Conservation (phyloP, 2,888 invertebrate genomes). For the Cylloceria caligata region DNA sequence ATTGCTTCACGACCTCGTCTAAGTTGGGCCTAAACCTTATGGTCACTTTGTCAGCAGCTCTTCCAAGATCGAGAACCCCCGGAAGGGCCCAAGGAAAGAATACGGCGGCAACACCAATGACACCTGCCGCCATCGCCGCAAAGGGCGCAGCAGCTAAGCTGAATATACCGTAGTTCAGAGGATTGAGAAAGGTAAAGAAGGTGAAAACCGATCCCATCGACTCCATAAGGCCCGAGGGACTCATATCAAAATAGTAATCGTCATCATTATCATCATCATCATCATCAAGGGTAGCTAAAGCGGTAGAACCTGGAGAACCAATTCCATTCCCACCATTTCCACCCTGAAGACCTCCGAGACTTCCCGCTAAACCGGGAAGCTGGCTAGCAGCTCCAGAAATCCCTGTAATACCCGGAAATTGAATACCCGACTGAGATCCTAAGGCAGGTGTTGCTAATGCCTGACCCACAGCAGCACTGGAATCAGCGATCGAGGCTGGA, state of each 20-base stretch:
- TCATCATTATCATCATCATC: constrained; percentile 83
- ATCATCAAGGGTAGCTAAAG: constrained; percentile 55
- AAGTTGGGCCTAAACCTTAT: constrained; percentile 73
- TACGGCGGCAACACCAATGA: constrained; percentile 87
- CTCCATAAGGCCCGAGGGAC: constrained; percentile 84
- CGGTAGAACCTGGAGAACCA: constrained; percentile 56
- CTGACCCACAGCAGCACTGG: constrained; percentile 57
- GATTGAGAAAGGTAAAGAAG: constrained; percentile 87
- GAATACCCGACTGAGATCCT: constrained; percentile 46
- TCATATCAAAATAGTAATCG: constrained; percentile 85
- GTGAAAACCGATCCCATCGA: constrained; percentile 86
- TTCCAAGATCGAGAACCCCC: constrained; percentile 81
- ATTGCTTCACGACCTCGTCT: constrained; percentile 75
- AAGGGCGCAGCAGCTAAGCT: constrained; percentile 88
- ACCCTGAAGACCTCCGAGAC: neutral
- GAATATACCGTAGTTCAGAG: constrained; percentile 87
- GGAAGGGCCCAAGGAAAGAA: constrained; percentile 89
- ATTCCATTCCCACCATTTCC: constrained; percentile 35
- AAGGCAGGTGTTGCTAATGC: constrained; percentile 50
- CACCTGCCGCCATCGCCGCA: constrained; percentile 87
- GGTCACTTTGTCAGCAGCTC: constrained; percentile 70
- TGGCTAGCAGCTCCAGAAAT: constrained; percentile 29
- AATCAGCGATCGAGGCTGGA: constrained; percentile 22
- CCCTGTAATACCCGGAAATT: constrained; percentile 31
- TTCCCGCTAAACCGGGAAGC: constrained; percentile 31